Evolutionary conservation across 2,797 vertebrate genomes (phyloP).

Genomic region (Cheirogaleus major): DNA sequence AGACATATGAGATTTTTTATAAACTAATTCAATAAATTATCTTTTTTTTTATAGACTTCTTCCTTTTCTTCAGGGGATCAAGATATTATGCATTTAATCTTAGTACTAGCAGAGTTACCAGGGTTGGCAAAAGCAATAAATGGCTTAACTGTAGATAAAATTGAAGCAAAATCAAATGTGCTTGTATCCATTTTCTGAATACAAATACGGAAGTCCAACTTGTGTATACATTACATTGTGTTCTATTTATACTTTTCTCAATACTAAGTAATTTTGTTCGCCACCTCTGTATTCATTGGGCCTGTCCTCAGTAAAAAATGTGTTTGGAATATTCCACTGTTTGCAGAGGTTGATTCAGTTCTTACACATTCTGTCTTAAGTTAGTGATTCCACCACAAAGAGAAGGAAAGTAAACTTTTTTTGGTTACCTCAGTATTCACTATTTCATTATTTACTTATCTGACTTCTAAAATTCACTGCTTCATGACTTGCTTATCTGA

Average conservation of each 20-base stretch:
- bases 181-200: not conserved
- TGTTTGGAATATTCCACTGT: not conserved
- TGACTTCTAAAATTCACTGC: not conserved
- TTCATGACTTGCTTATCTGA: not conserved
- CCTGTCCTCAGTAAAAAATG: not conserved
- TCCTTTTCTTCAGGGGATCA: slow-evolving; percentile 85
- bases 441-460: not conserved
- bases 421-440: not conserved
- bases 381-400: not conserved
- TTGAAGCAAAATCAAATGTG: not conserved
- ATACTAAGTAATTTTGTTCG: not conserved
- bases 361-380: not conserved
- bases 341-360: not conserved
- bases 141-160: slow-evolving; percentile 86
- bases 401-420: not conserved
- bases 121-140: slow-evolving; percentile 72
- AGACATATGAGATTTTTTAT: not conserved
- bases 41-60: slow-evolving; percentile 76
- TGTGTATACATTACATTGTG: not conserved
- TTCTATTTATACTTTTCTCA: not conserved
- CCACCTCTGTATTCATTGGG: not conserved
- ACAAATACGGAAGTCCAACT: not conserved
- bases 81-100: slow-evolving; percentile 83
- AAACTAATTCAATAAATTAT: slow-evolving; percentile 2
- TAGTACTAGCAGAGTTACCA: slow-evolving; percentile 64